Evolutionary conservation across 2,113 vertebrate species (phyloP).

Genomic region (Phylloscopus trochilus): DNA sequence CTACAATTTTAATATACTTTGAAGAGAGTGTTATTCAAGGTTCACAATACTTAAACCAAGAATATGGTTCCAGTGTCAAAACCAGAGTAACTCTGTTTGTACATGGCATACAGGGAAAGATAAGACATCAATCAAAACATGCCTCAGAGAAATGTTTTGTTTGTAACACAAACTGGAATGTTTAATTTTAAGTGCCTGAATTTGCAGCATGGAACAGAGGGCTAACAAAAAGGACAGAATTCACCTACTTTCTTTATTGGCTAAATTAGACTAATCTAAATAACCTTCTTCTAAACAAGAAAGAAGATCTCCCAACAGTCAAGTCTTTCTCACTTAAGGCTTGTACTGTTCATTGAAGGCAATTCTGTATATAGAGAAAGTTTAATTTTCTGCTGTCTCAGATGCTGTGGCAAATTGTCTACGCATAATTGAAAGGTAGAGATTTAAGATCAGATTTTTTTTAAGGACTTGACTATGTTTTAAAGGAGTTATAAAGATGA

Average conservation of each 20-base stretch:
- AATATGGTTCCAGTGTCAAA: background rate
- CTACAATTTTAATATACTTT: background rate
- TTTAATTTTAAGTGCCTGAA: background rate
- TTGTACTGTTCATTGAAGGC: background rate
- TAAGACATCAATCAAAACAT: background rate
- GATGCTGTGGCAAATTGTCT: background rate
- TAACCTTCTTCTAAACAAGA: background rate
- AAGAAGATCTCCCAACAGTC: background rate
- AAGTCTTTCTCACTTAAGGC: background rate
- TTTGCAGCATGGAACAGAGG: background rate
- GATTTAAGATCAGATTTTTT: background rate
- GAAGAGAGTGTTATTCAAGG: background rate
- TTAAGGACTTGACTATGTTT: background rate
- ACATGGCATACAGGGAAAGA: background rate
- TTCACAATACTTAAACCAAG: background rate
- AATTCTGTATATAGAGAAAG: background rate
- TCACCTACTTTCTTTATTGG: background rate
- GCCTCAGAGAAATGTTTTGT: background rate
- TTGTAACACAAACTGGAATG: background rate
- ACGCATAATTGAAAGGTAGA: background rate
- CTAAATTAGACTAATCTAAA: background rate
- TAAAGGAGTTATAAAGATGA: background rate
- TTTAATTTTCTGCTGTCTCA: background rate
- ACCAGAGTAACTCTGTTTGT: background rate
- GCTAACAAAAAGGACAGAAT: background rate